Evolutionary conservation across 2,797 vertebrate genomes (phyloP).

Genomic region (Momotus momota): DNA sequence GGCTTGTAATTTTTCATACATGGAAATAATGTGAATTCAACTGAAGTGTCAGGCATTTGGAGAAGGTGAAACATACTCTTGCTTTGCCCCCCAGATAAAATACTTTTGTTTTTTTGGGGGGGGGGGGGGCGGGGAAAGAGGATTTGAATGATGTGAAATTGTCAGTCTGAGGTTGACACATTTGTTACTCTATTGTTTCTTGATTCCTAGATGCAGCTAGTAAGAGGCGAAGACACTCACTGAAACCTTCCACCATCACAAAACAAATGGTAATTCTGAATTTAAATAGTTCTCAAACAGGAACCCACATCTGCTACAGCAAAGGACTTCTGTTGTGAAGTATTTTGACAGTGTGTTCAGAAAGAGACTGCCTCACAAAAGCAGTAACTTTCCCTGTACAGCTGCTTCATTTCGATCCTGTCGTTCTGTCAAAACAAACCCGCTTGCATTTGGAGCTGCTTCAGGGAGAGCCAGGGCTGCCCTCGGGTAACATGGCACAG

Average conservation of each 20-base stretch:
- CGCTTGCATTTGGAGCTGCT: neutral
- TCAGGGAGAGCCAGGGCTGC: neutral
- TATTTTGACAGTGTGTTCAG: neutral
- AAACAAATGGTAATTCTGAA: conserved; percentile 62
- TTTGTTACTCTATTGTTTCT: neutral
- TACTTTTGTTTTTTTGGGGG: neutral
- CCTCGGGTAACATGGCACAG: fast-evolving
- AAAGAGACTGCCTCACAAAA: neutral
- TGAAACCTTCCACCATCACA: neutral
- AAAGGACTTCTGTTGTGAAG: neutral
- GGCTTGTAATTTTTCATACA: neutral
- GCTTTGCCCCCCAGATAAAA: neutral
- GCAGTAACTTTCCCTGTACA: neutral
- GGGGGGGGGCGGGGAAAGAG: neutral
- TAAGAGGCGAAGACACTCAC: neutral
- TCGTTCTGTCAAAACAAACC: neutral
- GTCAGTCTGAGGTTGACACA: neutral
- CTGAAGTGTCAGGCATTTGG: neutral
- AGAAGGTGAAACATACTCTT: neutral
- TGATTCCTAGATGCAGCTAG: conserved; percentile 41
- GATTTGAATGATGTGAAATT: neutral
- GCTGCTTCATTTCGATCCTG: neutral
- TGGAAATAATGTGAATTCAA: neutral
- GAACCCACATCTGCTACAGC: neutral
- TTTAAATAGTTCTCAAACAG: neutral